Conservation (phyloP, 2,888 invertebrate genomes). For the Drosophila multiciliata region DNA sequence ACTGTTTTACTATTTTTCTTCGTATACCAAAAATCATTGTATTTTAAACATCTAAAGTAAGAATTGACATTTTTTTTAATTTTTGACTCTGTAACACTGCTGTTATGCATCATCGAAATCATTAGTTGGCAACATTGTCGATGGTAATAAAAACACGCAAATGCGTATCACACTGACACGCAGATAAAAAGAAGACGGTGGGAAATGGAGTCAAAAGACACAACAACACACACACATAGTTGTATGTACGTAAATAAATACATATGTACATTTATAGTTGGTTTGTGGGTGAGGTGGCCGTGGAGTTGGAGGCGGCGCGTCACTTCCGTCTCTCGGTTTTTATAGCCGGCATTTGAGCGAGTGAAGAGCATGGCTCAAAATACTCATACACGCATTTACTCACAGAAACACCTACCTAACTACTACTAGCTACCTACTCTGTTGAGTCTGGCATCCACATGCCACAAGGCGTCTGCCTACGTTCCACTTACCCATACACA, state of each 20-base stretch:
- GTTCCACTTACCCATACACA: constrained; percentile 57
- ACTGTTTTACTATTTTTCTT: not conserved
- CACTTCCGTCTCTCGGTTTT: constrained; percentile 66
- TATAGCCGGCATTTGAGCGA: constrained; percentile 61
- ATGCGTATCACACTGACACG: constrained; percentile 33
- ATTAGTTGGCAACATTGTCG: constrained; percentile 49
- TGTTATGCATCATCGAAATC: not conserved
- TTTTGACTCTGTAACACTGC: not conserved
- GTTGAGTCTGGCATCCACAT: constrained; percentile 66
- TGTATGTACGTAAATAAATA: constrained; percentile 5
- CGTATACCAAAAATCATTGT: not conserved
- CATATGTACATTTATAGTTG: constrained; percentile 19
- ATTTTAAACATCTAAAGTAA: not conserved
- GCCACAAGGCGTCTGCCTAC: constrained; percentile 54
- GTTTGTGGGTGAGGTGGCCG: constrained; percentile 61
- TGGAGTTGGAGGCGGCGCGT: constrained; percentile 42
- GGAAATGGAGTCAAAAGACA: constrained; percentile 12
- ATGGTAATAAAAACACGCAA: constrained; percentile 26
- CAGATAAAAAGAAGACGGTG: constrained; percentile 14
- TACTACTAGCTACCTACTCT: constrained; percentile 21
- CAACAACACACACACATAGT: not conserved
- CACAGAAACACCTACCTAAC: constrained; percentile 2
- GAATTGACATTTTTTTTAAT: not conserved
- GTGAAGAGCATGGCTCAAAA: constrained; percentile 38
- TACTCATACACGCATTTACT: constrained; percentile 12